phyloP scores from a whole-genome alignment of 2,113 vertebrate species.

The Pollachius pollachius region DNA sequence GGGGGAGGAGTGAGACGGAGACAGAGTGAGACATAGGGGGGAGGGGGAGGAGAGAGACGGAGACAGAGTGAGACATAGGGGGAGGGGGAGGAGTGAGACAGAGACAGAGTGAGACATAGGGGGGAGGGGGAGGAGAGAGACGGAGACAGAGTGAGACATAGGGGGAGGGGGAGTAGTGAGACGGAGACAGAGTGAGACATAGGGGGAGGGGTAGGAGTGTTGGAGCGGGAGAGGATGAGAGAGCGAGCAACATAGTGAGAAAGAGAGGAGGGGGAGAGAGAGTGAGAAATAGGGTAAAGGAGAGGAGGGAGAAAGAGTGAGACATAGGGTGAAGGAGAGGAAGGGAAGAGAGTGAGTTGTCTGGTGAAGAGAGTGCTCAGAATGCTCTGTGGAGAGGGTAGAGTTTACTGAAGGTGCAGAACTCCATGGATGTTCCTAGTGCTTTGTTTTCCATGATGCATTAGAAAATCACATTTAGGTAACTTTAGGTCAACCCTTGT shows the following conservation, averaged over 20 bases:
- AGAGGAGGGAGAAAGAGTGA: conserved; percentile 56
- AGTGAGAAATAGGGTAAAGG: conserved; percentile 57
- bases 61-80: neutral
- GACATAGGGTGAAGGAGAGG: neutral
- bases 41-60: neutral
- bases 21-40: too few relatives aligned
- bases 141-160: conserved; percentile 26
- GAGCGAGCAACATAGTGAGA: conserved; percentile 3
- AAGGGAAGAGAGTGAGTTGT: neutral
- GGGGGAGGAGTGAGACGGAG: neutral
- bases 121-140: conserved; percentile 56
- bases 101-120: neutral
- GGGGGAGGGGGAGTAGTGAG: conserved; percentile 55
- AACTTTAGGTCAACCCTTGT: too few relatives aligned
- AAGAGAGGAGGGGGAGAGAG: conserved; percentile 39
- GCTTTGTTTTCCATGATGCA: too few relatives aligned
- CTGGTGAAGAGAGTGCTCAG: too few relatives aligned
- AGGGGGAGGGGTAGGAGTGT: conserved; percentile 55
- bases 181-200: conserved; percentile 21
- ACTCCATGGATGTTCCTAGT: too few relatives aligned
- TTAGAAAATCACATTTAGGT: too few relatives aligned
- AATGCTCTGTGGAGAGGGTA: too few relatives aligned
- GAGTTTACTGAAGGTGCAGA: too few relatives aligned
- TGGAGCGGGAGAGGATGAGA: conserved; percentile 69
- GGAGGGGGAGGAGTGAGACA: neutral